Evolutionary conservation across 2,113 vertebrate species (phyloP).

Genomic region (Lophochroa leadbeateri): DNA sequence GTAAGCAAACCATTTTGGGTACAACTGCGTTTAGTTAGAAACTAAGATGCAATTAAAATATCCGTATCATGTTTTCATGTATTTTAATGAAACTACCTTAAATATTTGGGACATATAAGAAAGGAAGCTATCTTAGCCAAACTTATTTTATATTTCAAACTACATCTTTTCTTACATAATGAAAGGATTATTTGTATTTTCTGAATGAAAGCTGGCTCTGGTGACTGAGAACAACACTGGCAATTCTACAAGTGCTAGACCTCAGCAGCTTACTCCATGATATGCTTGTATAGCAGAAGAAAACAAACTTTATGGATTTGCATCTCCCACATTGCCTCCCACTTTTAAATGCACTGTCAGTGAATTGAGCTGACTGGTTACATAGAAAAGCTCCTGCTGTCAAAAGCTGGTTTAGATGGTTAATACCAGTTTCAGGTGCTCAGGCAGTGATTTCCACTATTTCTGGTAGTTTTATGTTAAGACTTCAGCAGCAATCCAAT

Average conservation of each 20-base stretch:
- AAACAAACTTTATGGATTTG: background rate
- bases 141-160: background rate
- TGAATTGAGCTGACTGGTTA: background rate
- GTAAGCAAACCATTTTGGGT: background rate
- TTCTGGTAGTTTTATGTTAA: background rate
- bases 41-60: background rate
- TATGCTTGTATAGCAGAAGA: background rate
- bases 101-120: background rate
- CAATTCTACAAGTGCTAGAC: background rate
- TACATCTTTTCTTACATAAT: background rate
- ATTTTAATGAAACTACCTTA: background rate
- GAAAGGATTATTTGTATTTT: background rate
- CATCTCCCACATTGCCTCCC: background rate
- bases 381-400: background rate
- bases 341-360: background rate
- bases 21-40: background rate
- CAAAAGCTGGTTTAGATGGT: background rate
- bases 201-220: background rate
- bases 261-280: background rate
- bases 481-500: background rate
- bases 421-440: constrained; percentile 2
- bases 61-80: background rate
- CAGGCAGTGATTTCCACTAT: background rate
- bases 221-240: background rate
- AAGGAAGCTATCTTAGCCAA: background rate